phyloP scores from a whole-genome alignment of 2,113 vertebrate genomes.

The Pelecanus crispus region DNA sequence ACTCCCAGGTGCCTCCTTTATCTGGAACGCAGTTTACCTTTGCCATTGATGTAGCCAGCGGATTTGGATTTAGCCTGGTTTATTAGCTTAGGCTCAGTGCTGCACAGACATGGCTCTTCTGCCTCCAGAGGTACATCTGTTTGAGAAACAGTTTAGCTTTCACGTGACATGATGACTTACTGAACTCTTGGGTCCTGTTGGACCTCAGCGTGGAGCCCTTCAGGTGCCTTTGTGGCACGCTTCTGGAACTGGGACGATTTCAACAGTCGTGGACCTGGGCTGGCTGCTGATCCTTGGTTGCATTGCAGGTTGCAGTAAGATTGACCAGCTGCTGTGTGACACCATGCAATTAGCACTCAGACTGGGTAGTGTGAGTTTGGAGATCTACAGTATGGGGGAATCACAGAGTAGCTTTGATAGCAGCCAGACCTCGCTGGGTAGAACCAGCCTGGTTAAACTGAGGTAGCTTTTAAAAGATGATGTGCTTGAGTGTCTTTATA shows the following conservation, averaged over 20 bases:
- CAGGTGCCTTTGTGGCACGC: background rate
- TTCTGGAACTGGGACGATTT: background rate
- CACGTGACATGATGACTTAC: rapidly evolving
- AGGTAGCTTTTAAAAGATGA: background rate
- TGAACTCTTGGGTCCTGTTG: background rate
- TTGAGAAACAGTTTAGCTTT: background rate
- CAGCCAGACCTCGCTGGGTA: background rate
- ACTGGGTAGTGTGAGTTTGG: too few relatives aligned
- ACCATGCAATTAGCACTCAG: too few relatives aligned
- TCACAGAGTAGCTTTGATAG: background rate
- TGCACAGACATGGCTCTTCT: background rate
- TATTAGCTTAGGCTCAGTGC: background rate
- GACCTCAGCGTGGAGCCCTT: background rate
- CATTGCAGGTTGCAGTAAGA: background rate
- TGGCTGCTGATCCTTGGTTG: background rate
- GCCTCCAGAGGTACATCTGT: background rate
- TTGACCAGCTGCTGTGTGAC: background rate
- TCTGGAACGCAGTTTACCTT: background rate
- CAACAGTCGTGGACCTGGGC: too few relatives aligned
- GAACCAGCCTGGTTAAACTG: rapidly evolving
- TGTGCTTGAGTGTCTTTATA: background rate
- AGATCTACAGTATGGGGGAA: background rate
- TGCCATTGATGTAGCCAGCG: background rate
- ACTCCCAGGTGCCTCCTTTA: background rate
- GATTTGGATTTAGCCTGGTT: background rate